Evolutionary conservation across 2,797 vertebrate species (phyloP).

Genomic region (Gymnothorax javanicus): DNA sequence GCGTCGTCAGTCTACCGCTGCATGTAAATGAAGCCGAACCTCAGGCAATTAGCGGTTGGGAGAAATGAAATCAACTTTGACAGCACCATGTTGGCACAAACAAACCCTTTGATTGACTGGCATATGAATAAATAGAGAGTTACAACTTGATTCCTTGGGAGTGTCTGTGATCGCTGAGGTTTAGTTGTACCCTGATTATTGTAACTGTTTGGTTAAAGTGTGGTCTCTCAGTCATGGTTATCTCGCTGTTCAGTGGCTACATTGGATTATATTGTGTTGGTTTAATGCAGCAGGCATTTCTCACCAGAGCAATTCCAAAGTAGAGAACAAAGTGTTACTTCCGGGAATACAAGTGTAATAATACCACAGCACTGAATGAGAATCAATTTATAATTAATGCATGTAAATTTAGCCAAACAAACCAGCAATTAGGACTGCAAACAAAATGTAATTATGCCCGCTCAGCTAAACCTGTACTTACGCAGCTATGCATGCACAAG

Average conservation of each 20-base stretch:
- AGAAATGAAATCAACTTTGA: slow-evolving; percentile 47
- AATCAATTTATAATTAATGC: not conserved
- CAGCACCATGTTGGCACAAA: slow-evolving; percentile 19
- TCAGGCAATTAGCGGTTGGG: slow-evolving; percentile 46
- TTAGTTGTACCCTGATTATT: not conserved
- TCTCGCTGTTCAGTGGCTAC: not conserved
- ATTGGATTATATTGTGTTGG: not conserved
- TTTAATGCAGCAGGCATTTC: not conserved
- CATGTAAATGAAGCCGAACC: slow-evolving; percentile 32
- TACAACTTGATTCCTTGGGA: not conserved
- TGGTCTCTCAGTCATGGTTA: not conserved
- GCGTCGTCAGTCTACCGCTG: not conserved
- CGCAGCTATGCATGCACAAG: not conserved
- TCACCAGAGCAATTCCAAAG: not conserved
- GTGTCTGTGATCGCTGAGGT: not conserved
- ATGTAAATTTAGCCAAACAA: not conserved
- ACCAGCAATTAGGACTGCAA: not conserved
- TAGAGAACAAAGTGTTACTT: not conserved
- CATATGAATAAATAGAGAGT: not conserved
- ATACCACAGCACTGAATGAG: not conserved
- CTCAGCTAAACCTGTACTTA: not conserved
- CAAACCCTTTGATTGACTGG: slow-evolving; percentile 18
- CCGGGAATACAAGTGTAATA: not conserved
- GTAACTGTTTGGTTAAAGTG: not conserved
- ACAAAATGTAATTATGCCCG: not conserved